Evolutionary conservation across 2,888 invertebrate genomes (phyloP), one percentile per base, ranked within the genome.

Genomic region (Morpho helenor): DNA sequence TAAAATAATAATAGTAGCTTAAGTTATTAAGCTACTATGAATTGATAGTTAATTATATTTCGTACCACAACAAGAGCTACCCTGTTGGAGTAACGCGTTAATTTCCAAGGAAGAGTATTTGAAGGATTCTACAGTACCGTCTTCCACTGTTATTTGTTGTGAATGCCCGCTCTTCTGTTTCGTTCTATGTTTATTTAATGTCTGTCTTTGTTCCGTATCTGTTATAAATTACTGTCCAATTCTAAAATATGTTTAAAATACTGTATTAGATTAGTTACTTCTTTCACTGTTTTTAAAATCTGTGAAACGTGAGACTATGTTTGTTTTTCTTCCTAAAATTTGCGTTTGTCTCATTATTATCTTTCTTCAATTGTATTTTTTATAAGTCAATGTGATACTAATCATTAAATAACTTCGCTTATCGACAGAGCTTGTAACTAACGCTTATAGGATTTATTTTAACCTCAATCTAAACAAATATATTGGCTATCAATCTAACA

Each of bases 81-180:
- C 59, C 56, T 52, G 49, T 49, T 9, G 22, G 43, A 46, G 43
- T 9, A 43, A 52, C 31, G 50, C 49, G 49, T 49, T 49, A 23
- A n/a, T 44, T 47, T 50, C 16, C 45, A 22, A 44, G 46, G 49
- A 58, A 50, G 43, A 8, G 23, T 44, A 55, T 49, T 31, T 31
- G 31, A 43, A 7, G 48, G 49, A 44, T 58, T 49, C 49, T 48
- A 60, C 46, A 53, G 52, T 60, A 62, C 69, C 72, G 68, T 66
- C 63, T 68, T 62, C 72, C 70, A 72, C 69, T 72, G 67, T 65
- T 56, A 48, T 59, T 55, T 64, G 61, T 63, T 55, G 65, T 69
- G 60, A 64, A 43, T 55, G 61, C 57, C 61, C 16, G 57, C 55
- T 64, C 59, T 55, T 64, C 49, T 56, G 50, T 63, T 63, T 53